Evolutionary conservation across 2,797 vertebrate species (phyloP), one percentile per base, ranked within the genome.

Genomic region (Echiichthys vipera): DNA sequence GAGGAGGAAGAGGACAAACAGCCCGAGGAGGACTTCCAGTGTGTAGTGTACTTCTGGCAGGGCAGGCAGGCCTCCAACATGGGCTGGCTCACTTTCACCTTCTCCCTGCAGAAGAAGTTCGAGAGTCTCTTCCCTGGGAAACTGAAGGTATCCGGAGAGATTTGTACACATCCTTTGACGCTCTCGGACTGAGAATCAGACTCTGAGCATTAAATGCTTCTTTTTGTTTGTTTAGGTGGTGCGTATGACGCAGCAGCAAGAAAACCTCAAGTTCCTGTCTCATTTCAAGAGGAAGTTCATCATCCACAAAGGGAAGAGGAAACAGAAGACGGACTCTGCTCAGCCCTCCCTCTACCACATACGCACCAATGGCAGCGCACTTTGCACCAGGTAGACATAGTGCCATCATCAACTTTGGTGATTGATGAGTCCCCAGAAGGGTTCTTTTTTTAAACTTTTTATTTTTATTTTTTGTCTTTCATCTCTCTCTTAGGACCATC

Each of bases 61-160:
- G 98, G 97, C 90, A 92, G 98, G 0, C 96, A 99, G 86, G 98
- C 98, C 67, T 99, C 98, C 91, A 99, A 97, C 91, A 99, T 99
- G 98, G 98, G 98, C 87, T 99, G 98, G 98, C 95, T 99, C 77
- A 99, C 97, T 27, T 99, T 99, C 91, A 98, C 97, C 71, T 99
- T 99, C 94, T 99, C 97, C 72, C 94, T 99, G 53, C 98, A 99
- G 93, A 99, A 98, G 94, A 99, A 99, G 91, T 99, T 99, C 1
- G 97, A 99, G 91, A 98, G 95, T 73, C 96, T 99, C 22, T 99
- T 99, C 86, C 97, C 97, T 0, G 98, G 97, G 62, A 99, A 98
- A 81, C 93, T 99, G 55, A 97, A 98, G 96, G 98, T 96, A 85
- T 0, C 29, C 1, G 0, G 12, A 54, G 20, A 24, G 0, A 18